Conservation (phyloP, 2,113 vertebrate genomes). For the Mesoclemmys tuberculata region DNA sequence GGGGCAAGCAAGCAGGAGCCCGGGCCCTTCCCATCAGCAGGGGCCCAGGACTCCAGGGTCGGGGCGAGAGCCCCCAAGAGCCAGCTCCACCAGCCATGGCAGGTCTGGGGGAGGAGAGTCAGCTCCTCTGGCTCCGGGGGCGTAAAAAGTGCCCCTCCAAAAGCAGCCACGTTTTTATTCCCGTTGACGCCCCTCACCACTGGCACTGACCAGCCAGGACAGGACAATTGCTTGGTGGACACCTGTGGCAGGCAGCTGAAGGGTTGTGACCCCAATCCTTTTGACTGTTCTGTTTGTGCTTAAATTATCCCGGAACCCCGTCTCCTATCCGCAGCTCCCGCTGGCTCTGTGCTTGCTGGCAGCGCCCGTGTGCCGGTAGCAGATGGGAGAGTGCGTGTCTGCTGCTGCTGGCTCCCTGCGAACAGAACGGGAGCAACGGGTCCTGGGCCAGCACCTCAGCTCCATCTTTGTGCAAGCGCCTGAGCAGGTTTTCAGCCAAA, state of each 20-base stretch:
- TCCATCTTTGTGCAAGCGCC: fast-evolving
- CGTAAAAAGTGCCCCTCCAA: too few species aligned
- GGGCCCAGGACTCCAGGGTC: too few species aligned
- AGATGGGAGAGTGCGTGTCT: background rate
- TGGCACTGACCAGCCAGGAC: too few species aligned
- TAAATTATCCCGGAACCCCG: too few species aligned
- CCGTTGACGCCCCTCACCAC: background rate
- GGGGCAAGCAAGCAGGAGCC: too few species aligned
- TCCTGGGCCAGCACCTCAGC: fast-evolving
- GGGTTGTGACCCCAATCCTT: background rate
- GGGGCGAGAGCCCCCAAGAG: too few species aligned
- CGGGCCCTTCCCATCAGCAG: too few species aligned
- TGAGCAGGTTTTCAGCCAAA: background rate
- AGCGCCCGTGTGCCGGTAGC: fast-evolving
- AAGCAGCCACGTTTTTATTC: too few species aligned
- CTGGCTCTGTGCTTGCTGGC: fast-evolving
- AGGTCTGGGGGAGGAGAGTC: too few species aligned
- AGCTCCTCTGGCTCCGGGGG: too few species aligned
- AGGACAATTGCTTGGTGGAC: background rate
- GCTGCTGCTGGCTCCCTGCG: background rate
- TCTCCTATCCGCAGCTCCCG: fast-evolving
- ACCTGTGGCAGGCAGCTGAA: background rate
- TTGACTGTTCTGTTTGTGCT: background rate
- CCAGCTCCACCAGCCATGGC: too few species aligned
- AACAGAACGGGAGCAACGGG: background rate